Conservation (phyloP, 2,797 vertebrate species). For the Masticophis lateralis region DNA sequence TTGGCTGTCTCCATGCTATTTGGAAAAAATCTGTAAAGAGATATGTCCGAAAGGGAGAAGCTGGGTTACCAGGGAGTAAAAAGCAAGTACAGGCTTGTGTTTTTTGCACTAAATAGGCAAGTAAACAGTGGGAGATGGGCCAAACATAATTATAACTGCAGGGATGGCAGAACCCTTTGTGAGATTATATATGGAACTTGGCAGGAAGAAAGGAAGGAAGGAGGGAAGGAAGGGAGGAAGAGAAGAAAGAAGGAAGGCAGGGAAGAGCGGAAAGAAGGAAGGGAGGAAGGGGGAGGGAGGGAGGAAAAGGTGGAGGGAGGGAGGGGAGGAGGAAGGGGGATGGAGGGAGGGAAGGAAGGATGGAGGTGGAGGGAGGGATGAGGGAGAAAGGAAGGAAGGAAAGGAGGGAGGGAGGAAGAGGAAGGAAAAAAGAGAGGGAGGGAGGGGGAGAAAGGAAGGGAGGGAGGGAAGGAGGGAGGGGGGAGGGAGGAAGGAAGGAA, state of each 20-base stretch:
- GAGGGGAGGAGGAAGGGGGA: no score
- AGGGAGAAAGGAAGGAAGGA: no score
- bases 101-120: neutral
- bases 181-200: neutral
- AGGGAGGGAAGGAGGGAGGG: no score
- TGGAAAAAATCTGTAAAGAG: neutral
- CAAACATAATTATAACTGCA: conserved; percentile 6
- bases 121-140: neutral
- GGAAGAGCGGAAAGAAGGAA: no score
- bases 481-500: fast-evolving
- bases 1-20: conserved; percentile 20
- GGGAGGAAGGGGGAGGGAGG: fast-evolving
- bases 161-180: conserved; percentile 6
- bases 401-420: fast-evolving
- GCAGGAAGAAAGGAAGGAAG: fast-evolving
- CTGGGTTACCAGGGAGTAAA: conserved; percentile 1
- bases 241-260: fast-evolving
- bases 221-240: no score
- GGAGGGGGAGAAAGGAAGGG: no score
- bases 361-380: no score
- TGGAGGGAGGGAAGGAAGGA: fast-evolving
- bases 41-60: conserved; percentile 7
- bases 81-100: conserved; percentile 17
- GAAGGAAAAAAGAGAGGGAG: no score
- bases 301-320: fast-evolving